Base-by-base conservation (phyloP, 2,797 vertebrate species). In the Poeciliopsis paucimaculata region DNA sequence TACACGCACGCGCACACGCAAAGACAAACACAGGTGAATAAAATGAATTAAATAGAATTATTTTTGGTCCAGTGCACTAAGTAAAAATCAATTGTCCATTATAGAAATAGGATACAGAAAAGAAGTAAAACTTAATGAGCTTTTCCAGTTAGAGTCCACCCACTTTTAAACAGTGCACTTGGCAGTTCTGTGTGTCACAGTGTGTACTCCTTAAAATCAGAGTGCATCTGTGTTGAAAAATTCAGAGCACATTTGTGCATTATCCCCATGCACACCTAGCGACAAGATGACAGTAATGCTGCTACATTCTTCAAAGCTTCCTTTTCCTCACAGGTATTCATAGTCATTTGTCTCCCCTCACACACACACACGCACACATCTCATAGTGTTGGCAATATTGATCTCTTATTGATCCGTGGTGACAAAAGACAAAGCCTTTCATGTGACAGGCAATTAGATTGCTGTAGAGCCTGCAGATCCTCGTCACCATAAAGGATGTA, bases 61-160 rank as follows among this genome's bases (percentile, higher is more conserved):
- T 95, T 95, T 95, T 93, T 95, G 92, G 86, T 93, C 88, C 91
- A 92, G 87, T 82, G 88, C 92, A 87, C 94, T 93, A 93, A 95
- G 94, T 94, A 94, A 95, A 95, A 95, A 95, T 95, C 95, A 95
- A 96, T 95, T 92, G 84, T 86, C 92, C 93, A 93, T 95, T 94
- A 94, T 93, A 94, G 94, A 95, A 95, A 95, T 94, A 94, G 94
- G 94, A 95, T 95, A 94, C 89, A 91, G 91, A 94, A 91, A 94
- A 91, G 91, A 95, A 95, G 95, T 95, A 95, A 96, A 96, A 95
- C 91, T 94, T 96, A 95, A 95, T 95, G 94, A 95, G 92, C 86
- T 92, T 94, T 95, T 96, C 92, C 92, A 87, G 94, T 91, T 84
- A 91, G 84, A 86, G 91, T 92, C 87, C 89, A 84, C 91, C 90